A percentile compares a stretch with the other conserved stretches of the same genome.
Evolutionary conservation across 53 echinoderm and acorn worm species (phyloP).

Genomic region (Paracentrotus lividus): DNA sequence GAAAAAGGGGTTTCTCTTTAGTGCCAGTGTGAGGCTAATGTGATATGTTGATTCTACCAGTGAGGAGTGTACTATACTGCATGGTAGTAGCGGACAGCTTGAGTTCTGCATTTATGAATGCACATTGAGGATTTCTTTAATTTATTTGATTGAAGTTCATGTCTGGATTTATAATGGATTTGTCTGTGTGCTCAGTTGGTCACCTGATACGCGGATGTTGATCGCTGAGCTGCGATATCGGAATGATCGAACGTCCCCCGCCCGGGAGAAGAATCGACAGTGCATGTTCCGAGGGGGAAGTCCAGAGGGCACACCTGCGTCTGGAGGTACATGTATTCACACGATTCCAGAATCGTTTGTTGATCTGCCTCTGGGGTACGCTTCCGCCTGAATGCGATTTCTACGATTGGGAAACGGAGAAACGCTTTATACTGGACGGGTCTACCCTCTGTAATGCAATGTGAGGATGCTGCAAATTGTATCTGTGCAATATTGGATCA

Average conservation of each 20-base stretch:
- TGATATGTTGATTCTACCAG: conserved; percentile 30
- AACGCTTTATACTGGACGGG: not conserved
- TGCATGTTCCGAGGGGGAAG: not conserved
- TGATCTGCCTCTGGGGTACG: conserved; percentile 9
- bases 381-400: conserved; percentile 2
- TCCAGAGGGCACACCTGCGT: conserved; percentile 30
- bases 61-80: not conserved
- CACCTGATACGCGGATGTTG: conserved; percentile 25
- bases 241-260: conserved; percentile 4
- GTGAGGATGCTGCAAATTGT: conserved; percentile 46
- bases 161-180: conserved; percentile 59
- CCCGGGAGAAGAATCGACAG: not conserved
- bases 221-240: conserved; percentile 32
- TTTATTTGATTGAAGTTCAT: not conserved
- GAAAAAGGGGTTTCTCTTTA: not conserved
- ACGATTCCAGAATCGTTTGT: not conserved
- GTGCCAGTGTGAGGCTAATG: not conserved
- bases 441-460: conserved; percentile 26
- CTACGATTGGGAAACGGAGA: not conserved
- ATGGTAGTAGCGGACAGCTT: not conserved
- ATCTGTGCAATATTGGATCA: conserved; percentile 66
- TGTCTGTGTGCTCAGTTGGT: conserved; percentile 56
- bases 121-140: conserved; percentile 8
- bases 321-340: conserved; percentile 23
- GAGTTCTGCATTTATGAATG: not conserved